These are phyloP conservation scores for Leucophenga montana DNA, from an alignment of 2,888 invertebrate genomes.

Conservation along the genomic window DNA sequence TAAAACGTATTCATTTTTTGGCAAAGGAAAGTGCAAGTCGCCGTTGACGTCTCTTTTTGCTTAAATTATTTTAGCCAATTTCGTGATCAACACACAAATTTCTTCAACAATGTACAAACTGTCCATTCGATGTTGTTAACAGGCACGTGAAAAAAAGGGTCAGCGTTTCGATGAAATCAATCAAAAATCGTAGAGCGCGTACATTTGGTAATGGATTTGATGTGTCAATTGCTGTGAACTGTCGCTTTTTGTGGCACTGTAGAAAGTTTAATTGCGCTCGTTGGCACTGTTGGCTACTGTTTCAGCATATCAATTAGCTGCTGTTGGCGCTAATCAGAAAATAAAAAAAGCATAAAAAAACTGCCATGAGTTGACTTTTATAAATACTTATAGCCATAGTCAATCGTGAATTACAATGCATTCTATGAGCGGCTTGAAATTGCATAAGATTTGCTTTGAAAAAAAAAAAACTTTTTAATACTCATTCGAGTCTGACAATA, in stretches of 20 bases:
- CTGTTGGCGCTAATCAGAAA: neutral
- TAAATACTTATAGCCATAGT: too few species aligned
- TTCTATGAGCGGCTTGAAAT: too few species aligned
- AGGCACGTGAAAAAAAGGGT: neutral
- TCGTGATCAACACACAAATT: slow-evolving; percentile 6
- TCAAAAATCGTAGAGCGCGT: slow-evolving; percentile 28
- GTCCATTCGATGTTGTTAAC: neutral
- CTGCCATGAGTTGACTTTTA: too few species aligned
- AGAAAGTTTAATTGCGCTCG: slow-evolving; percentile 51
- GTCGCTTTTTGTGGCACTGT: slow-evolving; percentile 26
- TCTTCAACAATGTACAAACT: too few species aligned
- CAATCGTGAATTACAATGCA: too few species aligned
- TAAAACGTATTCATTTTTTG: slow-evolving; percentile 38
- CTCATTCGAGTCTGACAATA: too few species aligned
- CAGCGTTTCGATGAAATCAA: slow-evolving; percentile 47
- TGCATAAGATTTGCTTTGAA: too few species aligned
- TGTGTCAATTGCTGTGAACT: slow-evolving; percentile 19
- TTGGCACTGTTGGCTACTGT: slow-evolving; percentile 33
- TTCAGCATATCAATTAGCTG: slow-evolving; percentile 43
- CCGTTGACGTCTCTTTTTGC: neutral
- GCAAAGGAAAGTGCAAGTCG: slow-evolving; percentile 59
- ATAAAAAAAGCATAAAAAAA: neutral
- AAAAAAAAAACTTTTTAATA: too few species aligned
- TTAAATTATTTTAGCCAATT: neutral
- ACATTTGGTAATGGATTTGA: slow-evolving; percentile 28